A percentile compares a stretch with the other conserved stretches of the same genome.
Evolutionary conservation across 2,797 vertebrate genomes (phyloP).

Genomic region (Phylloscopus collybita): DNA sequence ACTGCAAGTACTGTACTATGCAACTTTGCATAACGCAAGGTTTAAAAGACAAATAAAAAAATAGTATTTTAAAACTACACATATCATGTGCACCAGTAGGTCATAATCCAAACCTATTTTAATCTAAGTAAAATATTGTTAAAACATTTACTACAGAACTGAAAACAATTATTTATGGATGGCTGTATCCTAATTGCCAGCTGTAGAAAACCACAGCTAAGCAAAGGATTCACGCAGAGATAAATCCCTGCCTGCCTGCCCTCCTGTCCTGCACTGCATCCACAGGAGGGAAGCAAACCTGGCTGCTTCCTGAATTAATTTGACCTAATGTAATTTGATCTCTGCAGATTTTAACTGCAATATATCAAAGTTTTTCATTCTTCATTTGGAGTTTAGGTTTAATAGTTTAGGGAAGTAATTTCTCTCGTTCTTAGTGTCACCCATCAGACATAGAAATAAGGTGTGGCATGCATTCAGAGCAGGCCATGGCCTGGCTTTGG

Average conservation of each 20-base stretch:
- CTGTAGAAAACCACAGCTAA: slow-evolving; percentile 56
- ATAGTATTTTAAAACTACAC: slow-evolving; percentile 66
- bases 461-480: not conserved
- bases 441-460: not conserved
- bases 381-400: slow-evolving; percentile 6
- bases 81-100: slow-evolving; percentile 62
- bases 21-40: slow-evolving; percentile 41
- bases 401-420: slow-evolving; percentile 31
- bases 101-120: slow-evolving; percentile 48
- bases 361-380: slow-evolving; percentile 10
- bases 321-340: slow-evolving; percentile 35
- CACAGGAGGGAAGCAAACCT: slow-evolving; percentile 35
- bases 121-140: slow-evolving; percentile 52
- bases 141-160: slow-evolving; percentile 48
- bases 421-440: not conserved
- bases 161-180: slow-evolving; percentile 58
- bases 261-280: not conserved
- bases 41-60: slow-evolving; percentile 75
- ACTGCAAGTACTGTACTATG: slow-evolving; percentile 37
- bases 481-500: not conserved
- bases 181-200: slow-evolving; percentile 50
- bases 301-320: slow-evolving; percentile 27
- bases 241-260: slow-evolving; percentile 24
- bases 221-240: slow-evolving; percentile 74
- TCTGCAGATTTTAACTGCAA: slow-evolving; percentile 43